Base-by-base conservation (phyloP, 1,140 invertebrate genomes). In the Bombyx mandarina region DNA sequence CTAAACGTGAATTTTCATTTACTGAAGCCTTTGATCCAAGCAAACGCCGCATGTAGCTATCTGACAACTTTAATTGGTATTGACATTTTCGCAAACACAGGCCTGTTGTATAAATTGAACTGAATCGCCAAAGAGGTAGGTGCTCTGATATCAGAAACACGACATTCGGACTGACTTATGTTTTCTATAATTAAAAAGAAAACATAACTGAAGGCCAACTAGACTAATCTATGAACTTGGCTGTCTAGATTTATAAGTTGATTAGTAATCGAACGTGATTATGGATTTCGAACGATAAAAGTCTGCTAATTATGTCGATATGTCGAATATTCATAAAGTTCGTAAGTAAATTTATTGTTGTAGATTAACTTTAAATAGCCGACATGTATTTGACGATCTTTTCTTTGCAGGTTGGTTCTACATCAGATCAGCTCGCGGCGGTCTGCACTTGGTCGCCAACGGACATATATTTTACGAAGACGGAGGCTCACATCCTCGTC, bases 391-490 rank as follows among this genome's bases (percentile, higher is more conserved):
- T 35, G 51, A 69, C 46, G n/a, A 43, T 54, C 43, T 6, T 54
- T 53, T 77, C 67, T 65, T 80, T 81, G 12, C 79, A 87, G 86
- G 82, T 6, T 88, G 87, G 87, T 88, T 88, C 76, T 88, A 88
- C 63, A 88, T 88, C 47, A 70, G 82, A 6, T 88, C 87, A 44
- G 83, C 85, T 46, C 83, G 85, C 42, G 84, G 85, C 7, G 84
- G 84, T 0, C 67, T 88, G 48, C 87, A 88, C 53, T 66, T 88
- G 10, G 87, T 88, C 4, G 87, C 83, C 0, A 80, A 82, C 56
- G 85, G 85, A 1, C 83, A 88, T 60, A 88, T 88, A 57, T 88
- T 88, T 64, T 88, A 88, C 61, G 87, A 88, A 66, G 84, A 88
- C 58, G 85, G 85, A 10, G 85, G 85, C 5, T 88, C 84, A 0